These are phyloP conservation scores for Sebastes reedi DNA, from an alignment of 2,797 vertebrate species.

Conservation along the genomic window DNA sequence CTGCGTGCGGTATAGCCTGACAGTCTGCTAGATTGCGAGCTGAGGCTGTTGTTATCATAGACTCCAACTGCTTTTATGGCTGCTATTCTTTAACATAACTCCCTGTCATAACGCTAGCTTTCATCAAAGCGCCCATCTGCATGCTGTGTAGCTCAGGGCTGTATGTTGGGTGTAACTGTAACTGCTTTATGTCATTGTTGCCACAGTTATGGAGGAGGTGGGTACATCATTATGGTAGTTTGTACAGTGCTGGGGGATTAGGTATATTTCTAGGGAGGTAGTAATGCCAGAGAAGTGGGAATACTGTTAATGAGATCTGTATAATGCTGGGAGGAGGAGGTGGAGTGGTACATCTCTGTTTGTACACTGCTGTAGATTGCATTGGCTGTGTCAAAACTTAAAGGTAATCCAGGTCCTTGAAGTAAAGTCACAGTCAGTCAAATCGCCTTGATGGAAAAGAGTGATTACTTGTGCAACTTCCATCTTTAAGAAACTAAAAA, in stretches of 20 bases:
- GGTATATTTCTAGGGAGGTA: constrained; percentile 27
- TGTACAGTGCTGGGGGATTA: constrained; percentile 12
- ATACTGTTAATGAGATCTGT: constrained; percentile 38
- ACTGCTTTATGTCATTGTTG: constrained; percentile 38
- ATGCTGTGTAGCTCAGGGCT: constrained; percentile 23
- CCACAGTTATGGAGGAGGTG: constrained; percentile 2
- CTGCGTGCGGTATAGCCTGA: constrained; percentile 22
- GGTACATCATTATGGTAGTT: constrained; percentile 15
- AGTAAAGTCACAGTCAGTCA: background rate
- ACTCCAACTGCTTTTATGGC: constrained; percentile 61
- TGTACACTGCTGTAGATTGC: background rate
- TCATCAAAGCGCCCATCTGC: constrained; percentile 75
- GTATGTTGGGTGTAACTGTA: constrained; percentile 38
- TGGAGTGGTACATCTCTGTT: background rate
- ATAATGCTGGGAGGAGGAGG: constrained; percentile 1
- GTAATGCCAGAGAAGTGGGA: constrained; percentile 20
- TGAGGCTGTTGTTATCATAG: constrained; percentile 63
- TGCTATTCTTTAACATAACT: constrained; percentile 67
- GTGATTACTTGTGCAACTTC: background rate
- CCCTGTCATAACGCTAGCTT: constrained; percentile 52
- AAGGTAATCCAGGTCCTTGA: background rate
- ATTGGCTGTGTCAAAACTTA: background rate
- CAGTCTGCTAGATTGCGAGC: constrained; percentile 48
- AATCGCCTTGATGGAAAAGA: constrained; percentile 7
- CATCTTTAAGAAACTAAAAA: background rate